Conservation (phyloP, 2,113 vertebrate genomes). For the Ciconia maguari region DNA sequence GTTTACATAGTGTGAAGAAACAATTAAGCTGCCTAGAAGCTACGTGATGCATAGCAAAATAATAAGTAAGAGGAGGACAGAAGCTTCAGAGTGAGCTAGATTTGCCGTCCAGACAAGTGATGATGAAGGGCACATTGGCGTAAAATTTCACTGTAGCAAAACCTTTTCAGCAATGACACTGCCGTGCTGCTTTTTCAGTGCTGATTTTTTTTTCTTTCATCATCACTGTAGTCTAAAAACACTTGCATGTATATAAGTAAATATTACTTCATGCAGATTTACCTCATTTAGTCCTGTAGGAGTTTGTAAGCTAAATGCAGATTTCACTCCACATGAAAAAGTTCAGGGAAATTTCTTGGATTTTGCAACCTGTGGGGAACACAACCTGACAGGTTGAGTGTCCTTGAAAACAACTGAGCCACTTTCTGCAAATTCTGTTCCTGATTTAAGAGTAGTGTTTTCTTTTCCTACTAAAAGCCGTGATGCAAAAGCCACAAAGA, state of each 20-base stretch:
- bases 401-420: not conserved
- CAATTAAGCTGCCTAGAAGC: constrained; percentile 32
- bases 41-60: constrained; percentile 6
- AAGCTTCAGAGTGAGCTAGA: not conserved
- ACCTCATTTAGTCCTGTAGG: not conserved
- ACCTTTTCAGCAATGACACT: not conserved
- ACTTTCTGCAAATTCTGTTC: not conserved
- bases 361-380: not conserved
- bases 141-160: not conserved
- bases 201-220: not conserved
- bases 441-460: not conserved
- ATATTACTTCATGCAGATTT: not conserved
- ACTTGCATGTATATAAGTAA: not conserved
- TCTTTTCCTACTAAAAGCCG: not conserved
- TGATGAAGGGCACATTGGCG: not conserved
- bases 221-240: not conserved
- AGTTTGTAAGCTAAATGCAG: not conserved
- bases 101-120: not conserved
- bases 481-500: not conserved
- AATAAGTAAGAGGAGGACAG: constrained; percentile 16
- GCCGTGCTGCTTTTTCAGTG: not conserved
- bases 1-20: constrained; percentile 55
- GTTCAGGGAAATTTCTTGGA: not conserved
- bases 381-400: not conserved
- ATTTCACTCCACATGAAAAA: not conserved